A percentile compares a stretch with the other conserved stretches of the same genome.
These are phyloP conservation scores for Epinephelus awoara DNA, from an alignment of 2,797 vertebrate species.

Conservation along the genomic window DNA sequence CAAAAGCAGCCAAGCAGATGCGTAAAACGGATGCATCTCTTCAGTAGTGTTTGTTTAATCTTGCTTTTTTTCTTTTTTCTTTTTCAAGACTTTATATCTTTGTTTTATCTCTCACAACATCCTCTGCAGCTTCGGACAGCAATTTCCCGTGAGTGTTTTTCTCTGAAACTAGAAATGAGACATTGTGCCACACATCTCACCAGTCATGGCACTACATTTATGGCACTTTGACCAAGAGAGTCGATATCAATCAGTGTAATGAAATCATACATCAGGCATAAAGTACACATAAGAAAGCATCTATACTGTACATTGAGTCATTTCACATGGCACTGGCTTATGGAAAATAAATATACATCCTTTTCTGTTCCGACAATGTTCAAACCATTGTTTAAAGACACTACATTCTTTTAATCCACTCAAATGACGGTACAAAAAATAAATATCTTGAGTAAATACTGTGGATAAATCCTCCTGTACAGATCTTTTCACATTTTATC, in stretches of 20 bases:
- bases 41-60: neutral
- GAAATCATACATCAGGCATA: conserved; percentile 41
- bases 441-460: conserved; percentile 39
- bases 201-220: conserved; percentile 51
- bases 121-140: conserved; percentile 25
- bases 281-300: conserved; percentile 48
- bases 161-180: conserved; percentile 28
- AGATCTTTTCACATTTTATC: conserved; percentile 49
- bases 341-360: conserved; percentile 73
- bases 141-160: conserved; percentile 4
- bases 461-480: conserved; percentile 43
- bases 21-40: neutral
- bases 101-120: conserved; percentile 16
- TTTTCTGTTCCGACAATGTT: conserved; percentile 45
- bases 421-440: conserved; percentile 57
- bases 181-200: conserved; percentile 32
- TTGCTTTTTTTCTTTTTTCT: neutral
- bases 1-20: conserved; percentile 31
- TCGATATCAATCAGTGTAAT: conserved; percentile 37
- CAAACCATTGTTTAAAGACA: conserved; percentile 34
- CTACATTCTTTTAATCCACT: conserved; percentile 62
- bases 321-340: conserved; percentile 62
- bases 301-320: conserved; percentile 52
- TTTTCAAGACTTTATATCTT: neutral
- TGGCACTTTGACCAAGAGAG: conserved; percentile 60